Conservation (phyloP, 2,888 invertebrate species). For the Calameuta filiformis region DNA sequence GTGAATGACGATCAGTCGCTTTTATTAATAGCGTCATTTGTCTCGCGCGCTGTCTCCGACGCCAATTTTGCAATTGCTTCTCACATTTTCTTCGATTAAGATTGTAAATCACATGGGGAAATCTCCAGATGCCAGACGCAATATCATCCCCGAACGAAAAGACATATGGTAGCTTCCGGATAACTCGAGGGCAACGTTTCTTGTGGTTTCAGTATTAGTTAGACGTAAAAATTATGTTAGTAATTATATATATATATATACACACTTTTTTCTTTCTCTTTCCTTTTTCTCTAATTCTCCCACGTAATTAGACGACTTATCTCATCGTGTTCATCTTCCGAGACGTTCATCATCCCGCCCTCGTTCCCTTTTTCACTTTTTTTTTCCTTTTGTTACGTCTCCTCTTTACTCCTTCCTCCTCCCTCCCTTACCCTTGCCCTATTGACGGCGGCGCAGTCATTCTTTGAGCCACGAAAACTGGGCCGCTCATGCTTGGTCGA, state of each 20-base stretch:
- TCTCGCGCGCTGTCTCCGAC: neutral
- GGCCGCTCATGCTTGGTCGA: constrained; percentile 32
- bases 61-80: constrained; percentile 10
- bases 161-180: neutral
- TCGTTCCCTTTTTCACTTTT: neutral
- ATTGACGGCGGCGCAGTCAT: neutral
- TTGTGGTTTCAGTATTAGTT: neutral
- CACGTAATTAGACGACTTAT: neutral
- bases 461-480: constrained; percentile 22
- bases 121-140: neutral
- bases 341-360: neutral
- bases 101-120: constrained; percentile 3
- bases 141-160: neutral
- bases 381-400: neutral
- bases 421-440: neutral
- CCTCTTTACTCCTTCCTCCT: neutral
- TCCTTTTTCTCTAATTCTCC: neutral
- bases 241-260: too few relatives aligned
- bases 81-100: constrained; percentile 7
- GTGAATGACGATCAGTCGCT: constrained; percentile 7
- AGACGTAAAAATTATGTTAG: neutral
- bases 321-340: neutral
- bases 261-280: neutral
- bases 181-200: neutral
- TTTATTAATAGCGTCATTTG: neutral